Conservation (phyloP, 2,888 invertebrate genomes). For the Taenaris catops region DNA sequence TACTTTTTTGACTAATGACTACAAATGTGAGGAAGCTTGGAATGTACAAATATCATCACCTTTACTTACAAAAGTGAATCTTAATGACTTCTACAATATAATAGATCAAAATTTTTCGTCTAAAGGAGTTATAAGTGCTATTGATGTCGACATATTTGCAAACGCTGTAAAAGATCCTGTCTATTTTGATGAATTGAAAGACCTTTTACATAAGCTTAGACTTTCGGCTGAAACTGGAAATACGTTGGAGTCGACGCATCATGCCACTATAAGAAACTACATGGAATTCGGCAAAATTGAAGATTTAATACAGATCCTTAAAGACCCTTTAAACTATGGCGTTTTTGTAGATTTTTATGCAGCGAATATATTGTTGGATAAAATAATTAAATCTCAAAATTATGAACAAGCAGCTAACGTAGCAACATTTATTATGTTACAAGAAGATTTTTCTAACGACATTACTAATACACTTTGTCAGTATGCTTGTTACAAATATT, state of each 20-base stretch:
- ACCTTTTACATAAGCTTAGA: conserved; percentile 85
- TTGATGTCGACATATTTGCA: conserved; percentile 91
- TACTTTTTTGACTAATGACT: conserved; percentile 81
- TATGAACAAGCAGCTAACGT: conserved; percentile 87
- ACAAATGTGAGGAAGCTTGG: conserved; percentile 87
- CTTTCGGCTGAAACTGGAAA: conserved; percentile 85
- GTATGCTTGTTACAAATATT: conserved; percentile 87
- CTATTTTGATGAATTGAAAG: conserved; percentile 85
- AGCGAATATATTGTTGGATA: conserved; percentile 89
- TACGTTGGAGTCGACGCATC: conserved; percentile 88
- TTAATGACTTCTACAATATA: conserved; percentile 84
- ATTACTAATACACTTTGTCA: conserved; percentile 84
- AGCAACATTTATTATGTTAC: conserved; percentile 90
- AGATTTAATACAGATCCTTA: conserved; percentile 85
- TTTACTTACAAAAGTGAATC: conserved; percentile 81
- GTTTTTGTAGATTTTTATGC: conserved; percentile 92
- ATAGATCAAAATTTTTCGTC: conserved; percentile 83
- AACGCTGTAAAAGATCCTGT: conserved; percentile 80
- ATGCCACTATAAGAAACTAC: conserved; percentile 86
- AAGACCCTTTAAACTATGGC: conserved; percentile 92
- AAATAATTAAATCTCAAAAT: conserved; percentile 84
- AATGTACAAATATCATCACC: conserved; percentile 81
- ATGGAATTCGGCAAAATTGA: conserved; percentile 76
- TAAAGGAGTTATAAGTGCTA: conserved; percentile 83
- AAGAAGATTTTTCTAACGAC: conserved; percentile 90